Evolutionary conservation across 2,888 invertebrate genomes (phyloP).

Genomic region (Resseliella maxima): DNA sequence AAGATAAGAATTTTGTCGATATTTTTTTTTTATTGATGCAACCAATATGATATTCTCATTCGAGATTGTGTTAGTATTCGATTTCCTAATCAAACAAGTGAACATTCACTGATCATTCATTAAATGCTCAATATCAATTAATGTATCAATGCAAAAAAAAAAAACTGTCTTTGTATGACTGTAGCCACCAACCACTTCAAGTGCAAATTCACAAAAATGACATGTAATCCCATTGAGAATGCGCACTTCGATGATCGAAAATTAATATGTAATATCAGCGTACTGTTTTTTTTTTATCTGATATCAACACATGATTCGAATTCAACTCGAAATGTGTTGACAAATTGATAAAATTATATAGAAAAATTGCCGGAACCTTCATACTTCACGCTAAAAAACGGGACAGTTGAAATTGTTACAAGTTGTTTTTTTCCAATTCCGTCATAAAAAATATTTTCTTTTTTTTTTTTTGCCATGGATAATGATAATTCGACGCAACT

Average conservation of each 20-base stretch:
- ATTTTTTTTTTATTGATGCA: conserved; percentile 3
- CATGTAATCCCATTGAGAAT: neutral
- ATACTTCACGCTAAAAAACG: neutral
- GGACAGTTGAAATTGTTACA: neutral
- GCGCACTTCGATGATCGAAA: neutral
- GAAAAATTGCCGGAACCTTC: neutral
- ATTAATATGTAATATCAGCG: too few species aligned
- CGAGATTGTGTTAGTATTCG: neutral
- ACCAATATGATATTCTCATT: neutral
- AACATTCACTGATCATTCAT: neutral
- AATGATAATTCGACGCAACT: too few species aligned
- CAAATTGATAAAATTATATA: neutral
- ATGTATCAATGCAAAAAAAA: neutral
- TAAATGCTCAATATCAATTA: neutral
- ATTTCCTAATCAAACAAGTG: too few species aligned
- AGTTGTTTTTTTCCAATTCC: too few species aligned
- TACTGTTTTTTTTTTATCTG: neutral
- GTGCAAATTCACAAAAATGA: neutral
- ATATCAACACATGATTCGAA: neutral
- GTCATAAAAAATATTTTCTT: too few species aligned
- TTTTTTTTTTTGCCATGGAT: too few species aligned
- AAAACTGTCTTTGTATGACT: neutral
- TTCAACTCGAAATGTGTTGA: neutral
- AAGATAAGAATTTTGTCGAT: neutral
- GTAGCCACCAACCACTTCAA: neutral